Evolutionary conservation across 2,797 vertebrate genomes (phyloP).

Genomic region (Schizothorax lantsangensis): DNA sequence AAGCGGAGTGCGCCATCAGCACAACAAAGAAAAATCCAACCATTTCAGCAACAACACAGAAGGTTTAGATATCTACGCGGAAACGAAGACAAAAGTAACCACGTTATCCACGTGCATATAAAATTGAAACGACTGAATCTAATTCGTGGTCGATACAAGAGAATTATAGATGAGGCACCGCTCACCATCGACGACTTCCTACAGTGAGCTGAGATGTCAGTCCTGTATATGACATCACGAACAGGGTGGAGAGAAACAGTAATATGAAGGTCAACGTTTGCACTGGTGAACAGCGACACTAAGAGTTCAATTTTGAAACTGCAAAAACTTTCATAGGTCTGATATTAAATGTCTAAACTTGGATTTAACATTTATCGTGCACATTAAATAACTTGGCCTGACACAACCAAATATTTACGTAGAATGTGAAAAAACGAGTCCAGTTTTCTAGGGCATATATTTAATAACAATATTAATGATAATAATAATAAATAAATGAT

Average conservation of each 20-base stretch:
- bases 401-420: background rate
- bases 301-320: conserved; percentile 5
- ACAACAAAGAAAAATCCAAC: background rate
- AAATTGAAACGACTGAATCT: background rate
- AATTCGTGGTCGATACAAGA: background rate
- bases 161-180: background rate
- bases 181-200: background rate
- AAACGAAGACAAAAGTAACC: no score
- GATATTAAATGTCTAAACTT: background rate
- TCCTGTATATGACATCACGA: background rate
- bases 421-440: no score
- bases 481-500: no score
- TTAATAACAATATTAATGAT: no score
- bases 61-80: conserved; percentile 14
- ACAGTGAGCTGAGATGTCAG: background rate
- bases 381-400: background rate
- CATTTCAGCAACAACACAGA: background rate
- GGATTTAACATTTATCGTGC: background rate
- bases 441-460: no score
- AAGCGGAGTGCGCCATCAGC: conserved; percentile 28
- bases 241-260: conserved; percentile 18
- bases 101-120: background rate
- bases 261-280: background rate
- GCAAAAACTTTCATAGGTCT: background rate
- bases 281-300: conserved; percentile 47